Evolutionary conservation across 2,888 invertebrate genomes (phyloP), one percentile per base, ranked within the genome.

Genomic region (Biston stratarius): DNA sequence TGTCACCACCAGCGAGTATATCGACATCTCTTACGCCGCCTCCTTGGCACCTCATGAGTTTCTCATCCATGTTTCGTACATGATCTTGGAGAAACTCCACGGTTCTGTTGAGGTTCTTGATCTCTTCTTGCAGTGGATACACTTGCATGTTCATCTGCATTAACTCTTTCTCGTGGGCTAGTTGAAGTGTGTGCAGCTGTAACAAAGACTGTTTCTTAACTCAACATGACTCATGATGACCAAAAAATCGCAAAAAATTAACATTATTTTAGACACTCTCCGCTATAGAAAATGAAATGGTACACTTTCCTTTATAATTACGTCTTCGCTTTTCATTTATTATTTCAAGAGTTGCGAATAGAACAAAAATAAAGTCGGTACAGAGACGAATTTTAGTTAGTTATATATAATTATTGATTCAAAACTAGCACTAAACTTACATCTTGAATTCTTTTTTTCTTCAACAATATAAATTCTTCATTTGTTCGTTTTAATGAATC

Each of bases 381-480:
- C 34, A 49, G 12, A 34, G 34, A 12, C 3, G 5, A 34, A 34
- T 11, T 36, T 34, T 8, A 10, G n/a, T n/a, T 9, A 34, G 2
- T 10, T 42, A 42, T 34, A 36, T n/a, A n/a, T n/a, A n/a, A n/a
- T n/a, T n/a, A n/a, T n/a, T 11, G 34, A 36, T 15, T 8, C 14
- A 53, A 33, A 42, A 33, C 8, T 12, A 55, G 11, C 42, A 94
- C 96, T 96, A 38, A 74, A 94, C 96, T 96, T 87, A 97, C 96
- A 90, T 97, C 97, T 85, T 97, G 96, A 77, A 97, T 94, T 61
- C 97, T 94, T 83, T 97, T 97, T 75, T 96, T 96, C 84, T 97
- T 97, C 76, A 97, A 86, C 69, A 95, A 89, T 84, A 96, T 96
- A 77, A 96, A 96, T 80, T 97, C 97, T 70, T 96, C 96, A 79